A percentile compares a stretch with the other conserved stretches of the same genome.
Evolutionary conservation across 2,113 vertebrate species (phyloP).

Genomic region (Strix uralensis): DNA sequence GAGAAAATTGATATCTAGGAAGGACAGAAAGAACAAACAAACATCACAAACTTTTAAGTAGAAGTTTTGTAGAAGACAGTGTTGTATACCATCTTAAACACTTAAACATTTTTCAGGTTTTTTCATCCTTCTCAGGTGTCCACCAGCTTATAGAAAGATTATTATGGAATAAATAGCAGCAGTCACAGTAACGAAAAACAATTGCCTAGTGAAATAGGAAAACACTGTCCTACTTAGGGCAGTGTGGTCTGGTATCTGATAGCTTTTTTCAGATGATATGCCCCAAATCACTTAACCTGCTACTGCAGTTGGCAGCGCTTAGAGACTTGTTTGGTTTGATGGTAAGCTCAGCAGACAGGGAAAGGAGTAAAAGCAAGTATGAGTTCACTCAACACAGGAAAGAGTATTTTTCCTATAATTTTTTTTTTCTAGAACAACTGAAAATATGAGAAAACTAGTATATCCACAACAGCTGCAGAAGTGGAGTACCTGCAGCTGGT

Average conservation of each 20-base stretch:
- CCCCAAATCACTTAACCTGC: not conserved
- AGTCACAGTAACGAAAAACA: not conserved
- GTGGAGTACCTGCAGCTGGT: not conserved
- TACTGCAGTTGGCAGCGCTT: not conserved
- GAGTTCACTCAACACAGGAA: not conserved
- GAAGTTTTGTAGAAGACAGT: not conserved
- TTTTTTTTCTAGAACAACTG: not conserved
- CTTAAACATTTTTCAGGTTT: not conserved
- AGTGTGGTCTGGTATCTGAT: not conserved
- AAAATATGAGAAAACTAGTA: not conserved
- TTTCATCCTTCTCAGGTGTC: not conserved
- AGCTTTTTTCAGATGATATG: not conserved
- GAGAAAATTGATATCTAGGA: constrained; percentile 65
- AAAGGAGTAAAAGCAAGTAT: not conserved
- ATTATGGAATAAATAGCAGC: not conserved
- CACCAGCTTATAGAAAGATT: not conserved
- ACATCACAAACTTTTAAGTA: constrained; percentile 46
- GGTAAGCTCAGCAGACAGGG: not conserved
- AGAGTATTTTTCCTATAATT: not conserved
- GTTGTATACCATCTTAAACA: not conserved
- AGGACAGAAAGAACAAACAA: constrained; percentile 57
- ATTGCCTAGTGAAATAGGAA: not conserved
- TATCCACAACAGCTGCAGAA: not conserved
- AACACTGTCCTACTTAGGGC: not conserved
- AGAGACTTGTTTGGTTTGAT: not conserved